Conservation (phyloP, 2,113 vertebrate genomes). For the Pollimyrus isidori region DNA sequence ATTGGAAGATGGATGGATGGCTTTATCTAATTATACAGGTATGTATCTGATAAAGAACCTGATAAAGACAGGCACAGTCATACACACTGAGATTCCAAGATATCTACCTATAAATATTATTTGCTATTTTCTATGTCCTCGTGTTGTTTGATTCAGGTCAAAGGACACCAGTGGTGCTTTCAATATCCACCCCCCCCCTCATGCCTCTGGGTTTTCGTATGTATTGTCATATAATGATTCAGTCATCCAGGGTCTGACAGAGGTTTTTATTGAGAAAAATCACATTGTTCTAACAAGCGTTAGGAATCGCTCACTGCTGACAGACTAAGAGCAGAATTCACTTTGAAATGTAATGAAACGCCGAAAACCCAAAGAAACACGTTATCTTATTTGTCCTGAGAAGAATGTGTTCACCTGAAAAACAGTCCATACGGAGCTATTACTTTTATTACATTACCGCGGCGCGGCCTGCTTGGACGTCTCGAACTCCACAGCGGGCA, state of each 20-base stretch:
- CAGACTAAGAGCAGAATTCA: background rate
- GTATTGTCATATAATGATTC: background rate
- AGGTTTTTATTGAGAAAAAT: background rate
- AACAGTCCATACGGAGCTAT: conserved; percentile 78
- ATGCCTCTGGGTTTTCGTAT: background rate
- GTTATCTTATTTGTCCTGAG: background rate
- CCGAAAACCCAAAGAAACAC: background rate
- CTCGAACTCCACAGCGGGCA: conserved; percentile 77
- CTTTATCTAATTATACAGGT: background rate
- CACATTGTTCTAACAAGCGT: background rate
- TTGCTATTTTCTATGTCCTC: background rate
- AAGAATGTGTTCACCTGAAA: conserved; percentile 66
- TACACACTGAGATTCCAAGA: background rate
- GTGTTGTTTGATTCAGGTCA: background rate
- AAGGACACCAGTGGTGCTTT: background rate
- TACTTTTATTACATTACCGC: conserved; percentile 82
- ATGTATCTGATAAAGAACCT: background rate
- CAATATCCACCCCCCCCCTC: background rate
- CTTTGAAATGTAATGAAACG: background rate
- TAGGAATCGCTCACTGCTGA: background rate
- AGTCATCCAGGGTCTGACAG: background rate
- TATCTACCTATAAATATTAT: background rate
- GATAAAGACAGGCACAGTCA: background rate
- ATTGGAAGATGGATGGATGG: background rate
- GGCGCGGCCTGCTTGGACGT: conserved; percentile 73